phyloP scores from a whole-genome alignment of 2,797 vertebrate genomes.

The Takifugu ocellatus region DNA sequence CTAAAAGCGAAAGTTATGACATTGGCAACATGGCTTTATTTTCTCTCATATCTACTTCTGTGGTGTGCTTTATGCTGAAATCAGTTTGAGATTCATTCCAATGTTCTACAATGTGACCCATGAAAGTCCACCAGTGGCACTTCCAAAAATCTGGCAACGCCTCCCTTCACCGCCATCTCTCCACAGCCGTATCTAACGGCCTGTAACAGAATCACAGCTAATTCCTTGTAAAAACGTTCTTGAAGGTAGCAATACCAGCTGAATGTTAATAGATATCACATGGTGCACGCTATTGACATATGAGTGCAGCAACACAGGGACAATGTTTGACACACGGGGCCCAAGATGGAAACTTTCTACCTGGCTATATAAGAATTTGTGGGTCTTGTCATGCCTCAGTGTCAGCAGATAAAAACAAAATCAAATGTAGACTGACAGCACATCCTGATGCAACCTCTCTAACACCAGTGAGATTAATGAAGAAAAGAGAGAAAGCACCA shows the following conservation, averaged over 20 bases:
- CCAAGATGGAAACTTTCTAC: conserved; percentile 21
- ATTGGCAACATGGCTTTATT: too few relatives aligned
- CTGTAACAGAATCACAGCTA: conserved; percentile 53
- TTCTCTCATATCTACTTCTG: too few relatives aligned
- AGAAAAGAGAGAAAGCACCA: conserved; percentile 19
- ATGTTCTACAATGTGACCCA: conserved; percentile 34
- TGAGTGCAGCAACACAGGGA: conserved; percentile 35
- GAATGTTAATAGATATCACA: conserved; percentile 67
- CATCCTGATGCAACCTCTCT: conserved; percentile 19
- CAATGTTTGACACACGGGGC: conserved; percentile 27
- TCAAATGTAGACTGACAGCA: conserved; percentile 34
- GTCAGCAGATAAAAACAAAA: conserved; percentile 41
- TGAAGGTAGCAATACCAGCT: conserved; percentile 61
- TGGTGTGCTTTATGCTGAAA: too few relatives aligned
- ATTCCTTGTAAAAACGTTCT: conserved; percentile 65
- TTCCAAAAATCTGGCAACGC: conserved; percentile 44
- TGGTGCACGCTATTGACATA: conserved; percentile 49
- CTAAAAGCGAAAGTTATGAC: too few relatives aligned
- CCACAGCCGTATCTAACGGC: conserved; percentile 40
- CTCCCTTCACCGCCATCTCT: conserved; percentile 19
- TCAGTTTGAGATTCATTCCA: too few relatives aligned
- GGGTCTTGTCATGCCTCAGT: conserved; percentile 34
- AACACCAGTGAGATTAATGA: not conserved
- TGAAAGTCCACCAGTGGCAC: conserved; percentile 35
- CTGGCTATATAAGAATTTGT: conserved; percentile 23